phyloP scores from a whole-genome alignment of 2,113 vertebrate genomes.

The Syngnathus typhle region DNA sequence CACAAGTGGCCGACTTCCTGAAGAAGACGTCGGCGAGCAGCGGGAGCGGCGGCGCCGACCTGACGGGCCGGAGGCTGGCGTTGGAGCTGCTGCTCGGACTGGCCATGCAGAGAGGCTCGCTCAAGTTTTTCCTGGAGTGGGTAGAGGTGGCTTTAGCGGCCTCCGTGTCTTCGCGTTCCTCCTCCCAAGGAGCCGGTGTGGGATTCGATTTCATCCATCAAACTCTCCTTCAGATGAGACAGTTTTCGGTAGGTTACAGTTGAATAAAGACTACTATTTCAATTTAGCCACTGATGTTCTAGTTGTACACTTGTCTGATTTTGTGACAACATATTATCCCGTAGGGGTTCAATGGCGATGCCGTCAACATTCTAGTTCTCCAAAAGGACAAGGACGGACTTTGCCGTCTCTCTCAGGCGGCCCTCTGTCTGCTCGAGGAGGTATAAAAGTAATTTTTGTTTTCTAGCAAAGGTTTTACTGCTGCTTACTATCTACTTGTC shows the following conservation, averaged over 20 bases:
- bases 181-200: conserved; percentile 54
- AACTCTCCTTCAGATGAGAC: conserved; percentile 75
- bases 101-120: conserved; percentile 74
- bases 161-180: conserved; percentile 50
- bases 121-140: conserved; percentile 77
- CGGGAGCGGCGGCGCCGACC: conserved; percentile 65
- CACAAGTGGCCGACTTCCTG: conserved; percentile 73
- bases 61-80: conserved; percentile 66
- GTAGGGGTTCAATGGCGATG: conserved; percentile 70
- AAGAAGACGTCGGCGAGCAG: conserved; percentile 73
- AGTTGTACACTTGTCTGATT: background rate
- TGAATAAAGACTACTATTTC: no score
- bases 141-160: conserved; percentile 76
- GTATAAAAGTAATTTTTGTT: conserved; percentile 34
- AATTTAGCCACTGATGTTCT: no score
- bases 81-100: conserved; percentile 73
- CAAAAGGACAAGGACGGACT: conserved; percentile 72
- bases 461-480: no score
- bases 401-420: conserved; percentile 72
- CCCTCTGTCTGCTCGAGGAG: conserved; percentile 76
- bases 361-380: conserved; percentile 68
- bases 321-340: background rate
- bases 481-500: background rate
- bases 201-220: conserved; percentile 71
- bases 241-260: conserved; percentile 67